Conservation (phyloP, 2,888 invertebrate species). For the Tipula lateralis region DNA sequence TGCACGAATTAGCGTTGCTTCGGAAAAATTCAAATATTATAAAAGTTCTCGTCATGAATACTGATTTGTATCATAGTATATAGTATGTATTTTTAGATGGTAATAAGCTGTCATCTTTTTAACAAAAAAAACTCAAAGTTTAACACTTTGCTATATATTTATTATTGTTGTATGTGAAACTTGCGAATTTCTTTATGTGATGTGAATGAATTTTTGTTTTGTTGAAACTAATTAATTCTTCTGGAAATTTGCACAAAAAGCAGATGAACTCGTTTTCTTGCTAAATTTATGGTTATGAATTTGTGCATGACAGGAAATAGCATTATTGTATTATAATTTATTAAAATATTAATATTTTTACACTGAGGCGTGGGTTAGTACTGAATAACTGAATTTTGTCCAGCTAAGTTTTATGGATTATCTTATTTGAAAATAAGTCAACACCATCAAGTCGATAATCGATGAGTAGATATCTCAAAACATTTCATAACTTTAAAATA, state of each 20-base stretch:
- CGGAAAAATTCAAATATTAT: neutral
- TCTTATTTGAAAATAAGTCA: no score
- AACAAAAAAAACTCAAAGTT: neutral
- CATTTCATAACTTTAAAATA: no score
- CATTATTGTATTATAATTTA: neutral
- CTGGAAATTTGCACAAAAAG: neutral
- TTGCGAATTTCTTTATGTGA: neutral
- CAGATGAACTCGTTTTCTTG: neutral
- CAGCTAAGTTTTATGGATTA: no score
- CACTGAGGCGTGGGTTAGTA: neutral
- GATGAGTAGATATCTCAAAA: no score
- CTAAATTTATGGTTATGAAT: neutral
- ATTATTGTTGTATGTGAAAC: neutral
- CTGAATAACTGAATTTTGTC: no score
- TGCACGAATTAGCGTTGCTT: neutral
- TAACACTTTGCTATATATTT: neutral
- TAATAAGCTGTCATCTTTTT: constrained; percentile 20
- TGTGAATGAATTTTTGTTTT: neutral
- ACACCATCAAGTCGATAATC: no score
- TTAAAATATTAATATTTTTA: neutral
- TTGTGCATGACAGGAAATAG: neutral
- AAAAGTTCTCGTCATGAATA: neutral
- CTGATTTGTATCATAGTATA: constrained; percentile 12
- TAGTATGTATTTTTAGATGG: neutral
- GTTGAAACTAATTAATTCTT: neutral